Base-by-base conservation (phyloP, 2,888 invertebrate species). In the Caradrina kadenii region DNA sequence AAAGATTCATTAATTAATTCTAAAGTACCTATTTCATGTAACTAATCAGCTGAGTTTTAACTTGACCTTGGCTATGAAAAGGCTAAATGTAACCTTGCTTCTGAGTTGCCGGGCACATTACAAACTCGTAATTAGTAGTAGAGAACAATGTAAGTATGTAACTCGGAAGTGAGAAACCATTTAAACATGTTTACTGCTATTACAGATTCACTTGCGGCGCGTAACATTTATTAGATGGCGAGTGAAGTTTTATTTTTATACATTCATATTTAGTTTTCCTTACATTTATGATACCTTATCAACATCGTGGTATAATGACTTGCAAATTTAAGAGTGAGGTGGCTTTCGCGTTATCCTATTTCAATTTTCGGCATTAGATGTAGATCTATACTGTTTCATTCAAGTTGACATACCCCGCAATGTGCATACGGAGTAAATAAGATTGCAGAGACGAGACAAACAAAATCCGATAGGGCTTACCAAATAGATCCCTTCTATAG, bases 31-130 rank as follows among this genome's bases (percentile, higher is more conserved):
- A 17, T 45, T 17, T 17, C 45, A 45, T 49, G 17, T 21, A 42
- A 31, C n/a, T 21, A 42, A 31, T 19, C 19, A 55, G 7, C 13
- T 45, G 13, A 19, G 50, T 17, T 5, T n/a, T 45, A 49, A 62
- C 31, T 76, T 63, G 50, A 76, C 62, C 76, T 45, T 76, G 49
- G n/a, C 56, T 68, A 21, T 39, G n/a, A 39, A 56, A 64, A 58
- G 31, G 31, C 13, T 35, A 19, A 45, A 53, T 48, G 15, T 45
- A 45, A 63, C 63, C 77, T 74, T 60, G 71, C 19, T 19, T 17
- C 17, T 48, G n/a, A 52, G 35, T 60, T 50, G 50, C 48, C 26
- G 39, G 21, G 19, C 7, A 69, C 52, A 22, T 53, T 56, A 35
- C n/a, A 10, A 15, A 42, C 42, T 54, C 11, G 21, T 48, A 49